Percentiles rank a stretch among this genome's conserved stretches.
These are phyloP conservation scores for Cygnus olor DNA, from an alignment of 2,797 vertebrate genomes.

Conservation along the genomic window DNA sequence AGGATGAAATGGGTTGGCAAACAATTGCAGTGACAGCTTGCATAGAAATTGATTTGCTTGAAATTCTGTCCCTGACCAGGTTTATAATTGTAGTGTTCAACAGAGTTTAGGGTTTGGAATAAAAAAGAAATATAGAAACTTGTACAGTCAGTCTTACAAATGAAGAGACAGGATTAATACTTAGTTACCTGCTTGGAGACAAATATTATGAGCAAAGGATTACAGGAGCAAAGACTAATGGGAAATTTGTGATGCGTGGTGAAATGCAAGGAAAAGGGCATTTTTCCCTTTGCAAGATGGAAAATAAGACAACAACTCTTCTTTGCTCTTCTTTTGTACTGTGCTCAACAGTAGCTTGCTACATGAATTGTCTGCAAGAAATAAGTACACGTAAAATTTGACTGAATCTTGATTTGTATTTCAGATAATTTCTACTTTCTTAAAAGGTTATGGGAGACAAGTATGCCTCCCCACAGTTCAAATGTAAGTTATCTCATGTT, in stretches of 20 bases:
- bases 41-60: conserved; percentile 31
- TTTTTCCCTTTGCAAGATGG: neutral
- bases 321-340: neutral
- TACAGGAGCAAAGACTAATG: neutral
- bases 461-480: neutral
- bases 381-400: neutral
- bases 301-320: neutral
- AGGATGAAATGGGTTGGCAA: conserved; percentile 49
- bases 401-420: neutral
- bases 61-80: conserved; percentile 26
- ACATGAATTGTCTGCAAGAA: neutral
- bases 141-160: neutral
- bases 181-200: neutral
- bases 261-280: neutral
- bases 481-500: neutral
- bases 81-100: conserved; percentile 35
- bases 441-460: neutral
- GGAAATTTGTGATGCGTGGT: neutral
- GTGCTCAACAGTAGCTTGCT: neutral
- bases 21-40: conserved; percentile 48
- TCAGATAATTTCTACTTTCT: neutral
- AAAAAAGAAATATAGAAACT: neutral
- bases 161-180: neutral
- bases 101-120: conserved; percentile 18
- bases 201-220: neutral